Evolutionary conservation across 2,113 vertebrate species (phyloP).

Genomic region (Jacana jacana): DNA sequence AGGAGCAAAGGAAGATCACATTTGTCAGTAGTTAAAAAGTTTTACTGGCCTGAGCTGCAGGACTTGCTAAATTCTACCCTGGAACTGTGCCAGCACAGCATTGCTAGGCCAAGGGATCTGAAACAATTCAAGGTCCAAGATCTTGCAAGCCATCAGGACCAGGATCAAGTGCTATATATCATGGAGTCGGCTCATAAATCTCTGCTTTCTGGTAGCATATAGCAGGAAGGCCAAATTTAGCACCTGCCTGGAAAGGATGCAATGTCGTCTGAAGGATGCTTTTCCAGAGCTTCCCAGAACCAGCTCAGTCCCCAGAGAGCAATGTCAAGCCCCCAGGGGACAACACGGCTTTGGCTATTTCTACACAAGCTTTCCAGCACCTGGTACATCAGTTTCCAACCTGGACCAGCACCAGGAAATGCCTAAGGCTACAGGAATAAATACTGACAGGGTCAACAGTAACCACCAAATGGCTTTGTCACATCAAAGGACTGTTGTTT

Average conservation of each 20-base stretch:
- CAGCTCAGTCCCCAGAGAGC: background rate
- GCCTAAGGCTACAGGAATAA: background rate
- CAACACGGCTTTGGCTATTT: background rate
- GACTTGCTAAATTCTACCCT: constrained; percentile 38
- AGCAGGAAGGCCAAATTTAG: constrained; percentile 33
- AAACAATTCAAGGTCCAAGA: constrained; percentile 10
- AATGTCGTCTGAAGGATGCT: background rate
- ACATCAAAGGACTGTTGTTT: background rate
- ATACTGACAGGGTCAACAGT: background rate
- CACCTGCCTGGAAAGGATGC: constrained; percentile 51
- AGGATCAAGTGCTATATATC: background rate
- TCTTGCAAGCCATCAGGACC: constrained; percentile 12
- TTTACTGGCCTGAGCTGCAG: constrained; percentile 13
- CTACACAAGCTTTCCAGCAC: background rate
- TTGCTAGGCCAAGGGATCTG: constrained; percentile 27
- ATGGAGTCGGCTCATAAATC: constrained; percentile 12
- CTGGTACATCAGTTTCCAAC: background rate
- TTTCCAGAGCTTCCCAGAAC: constrained; percentile 12
- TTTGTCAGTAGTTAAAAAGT: constrained; percentile 50
- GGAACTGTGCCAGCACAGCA: constrained; percentile 3
- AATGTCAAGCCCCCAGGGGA: background rate
- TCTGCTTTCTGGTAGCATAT: constrained; percentile 40
- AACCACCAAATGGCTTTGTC: background rate
- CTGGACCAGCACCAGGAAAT: constrained; percentile 8
- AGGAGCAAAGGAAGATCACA: constrained; percentile 51